Percentiles rank a stretch among this genome's conserved stretches.
phyloP scores from a whole-genome alignment of 1,140 invertebrate species.

The Brachionus sp. region DNA sequence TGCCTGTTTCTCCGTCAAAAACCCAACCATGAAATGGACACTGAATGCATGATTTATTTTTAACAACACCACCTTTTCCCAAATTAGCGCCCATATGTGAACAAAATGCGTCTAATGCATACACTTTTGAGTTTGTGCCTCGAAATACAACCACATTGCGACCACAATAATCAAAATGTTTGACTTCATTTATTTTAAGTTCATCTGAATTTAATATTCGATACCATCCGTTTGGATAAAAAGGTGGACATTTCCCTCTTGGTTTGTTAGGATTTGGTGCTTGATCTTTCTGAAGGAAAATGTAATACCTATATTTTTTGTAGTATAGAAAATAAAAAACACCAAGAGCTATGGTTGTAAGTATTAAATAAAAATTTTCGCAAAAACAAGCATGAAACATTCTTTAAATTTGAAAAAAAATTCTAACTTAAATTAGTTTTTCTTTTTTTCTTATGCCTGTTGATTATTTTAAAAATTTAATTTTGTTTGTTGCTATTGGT shows the following conservation, averaged over 20 bases:
- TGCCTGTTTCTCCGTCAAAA: conserved; percentile 68
- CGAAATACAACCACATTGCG: conserved; percentile 72
- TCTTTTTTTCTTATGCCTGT: neutral
- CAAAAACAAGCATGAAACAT: neutral
- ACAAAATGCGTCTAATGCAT: conserved; percentile 74
- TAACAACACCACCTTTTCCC: conserved; percentile 69
- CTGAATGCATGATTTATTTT: conserved; percentile 68
- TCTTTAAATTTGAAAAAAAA: neutral
- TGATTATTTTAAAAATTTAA: neutral
- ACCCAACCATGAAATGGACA: conserved; percentile 80
- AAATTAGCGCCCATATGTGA: conserved; percentile 79
- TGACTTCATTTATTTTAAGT: conserved; percentile 64
- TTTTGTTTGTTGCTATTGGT: neutral
- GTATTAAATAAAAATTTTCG: neutral
- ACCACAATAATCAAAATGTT: conserved; percentile 63
- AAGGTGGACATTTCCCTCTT: conserved; percentile 59
- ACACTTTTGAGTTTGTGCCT: conserved; percentile 61
- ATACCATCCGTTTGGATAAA: conserved; percentile 82
- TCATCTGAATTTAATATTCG: conserved; percentile 68
- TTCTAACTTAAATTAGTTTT: neutral
- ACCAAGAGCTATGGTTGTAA: neutral
- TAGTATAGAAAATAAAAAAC: conserved; percentile 34
- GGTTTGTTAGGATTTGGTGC: neutral
- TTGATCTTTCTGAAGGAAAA: conserved; percentile 34
- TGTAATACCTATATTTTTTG: conserved; percentile 13